Percentiles rank a stretch among this genome's conserved stretches.
phyloP scores from a whole-genome alignment of 2,797 vertebrate species.

The Psittacula derbiana region DNA sequence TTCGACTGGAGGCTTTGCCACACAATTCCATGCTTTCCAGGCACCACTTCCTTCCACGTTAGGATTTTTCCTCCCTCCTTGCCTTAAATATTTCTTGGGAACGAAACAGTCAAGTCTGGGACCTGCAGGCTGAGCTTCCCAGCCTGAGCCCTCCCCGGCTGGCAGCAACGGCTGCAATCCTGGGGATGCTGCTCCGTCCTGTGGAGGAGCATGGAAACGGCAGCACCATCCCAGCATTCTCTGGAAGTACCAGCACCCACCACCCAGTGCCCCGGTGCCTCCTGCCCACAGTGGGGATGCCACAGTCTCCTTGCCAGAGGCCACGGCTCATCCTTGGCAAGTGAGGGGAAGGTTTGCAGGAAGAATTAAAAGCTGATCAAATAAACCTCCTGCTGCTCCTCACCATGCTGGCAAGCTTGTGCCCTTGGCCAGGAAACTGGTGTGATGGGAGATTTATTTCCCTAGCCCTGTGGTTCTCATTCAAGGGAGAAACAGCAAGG shows the following conservation, averaged over 20 bases:
- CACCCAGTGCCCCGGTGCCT: neutral
- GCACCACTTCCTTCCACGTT: rapidly evolving
- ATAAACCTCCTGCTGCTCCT: neutral
- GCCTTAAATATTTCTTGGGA: neutral
- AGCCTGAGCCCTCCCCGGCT: neutral
- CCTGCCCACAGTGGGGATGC: rapidly evolving
- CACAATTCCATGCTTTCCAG: neutral
- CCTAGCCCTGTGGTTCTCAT: neutral
- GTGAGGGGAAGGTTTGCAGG: neutral
- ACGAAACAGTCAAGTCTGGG: neutral
- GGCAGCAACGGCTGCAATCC: constrained; percentile 40
- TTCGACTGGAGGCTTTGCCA: neutral
- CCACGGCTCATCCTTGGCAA: neutral
- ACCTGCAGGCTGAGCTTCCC: neutral
- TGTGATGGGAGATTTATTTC: neutral
- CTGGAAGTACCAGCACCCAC: neutral
- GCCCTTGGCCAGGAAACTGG: neutral
- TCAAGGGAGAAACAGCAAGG: neutral
- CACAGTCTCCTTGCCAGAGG: rapidly evolving
- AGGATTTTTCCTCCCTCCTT: neutral
- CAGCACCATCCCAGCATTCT: neutral
- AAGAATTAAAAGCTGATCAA: neutral
- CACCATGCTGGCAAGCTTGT: rapidly evolving
- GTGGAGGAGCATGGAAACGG: constrained; percentile 49
- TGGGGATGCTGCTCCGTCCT: constrained; percentile 67